These are phyloP conservation scores for Cabera pusaria DNA, from an alignment of 2,888 invertebrate genomes.

Conservation along the genomic window DNA sequence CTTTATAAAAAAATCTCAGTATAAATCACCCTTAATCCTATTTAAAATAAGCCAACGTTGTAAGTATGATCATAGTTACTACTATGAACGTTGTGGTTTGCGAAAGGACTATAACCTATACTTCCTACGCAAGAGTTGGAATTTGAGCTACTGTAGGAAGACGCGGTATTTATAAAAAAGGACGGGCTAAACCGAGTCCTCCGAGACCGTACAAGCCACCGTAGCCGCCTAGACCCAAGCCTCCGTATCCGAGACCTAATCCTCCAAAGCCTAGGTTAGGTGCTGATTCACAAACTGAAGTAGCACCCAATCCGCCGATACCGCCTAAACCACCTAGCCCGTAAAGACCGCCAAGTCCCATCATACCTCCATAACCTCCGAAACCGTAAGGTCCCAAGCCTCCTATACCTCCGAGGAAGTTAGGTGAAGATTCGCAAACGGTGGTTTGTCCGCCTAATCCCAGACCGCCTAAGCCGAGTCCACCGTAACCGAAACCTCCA, in stretches of 20 bases:
- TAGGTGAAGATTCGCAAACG: slow-evolving; percentile 29
- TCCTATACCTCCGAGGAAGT: slow-evolving; percentile 9
- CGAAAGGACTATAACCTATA: slow-evolving; percentile 8
- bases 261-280: slow-evolving; percentile 25
- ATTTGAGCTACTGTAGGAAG: slow-evolving; percentile 25
- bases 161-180: slow-evolving; percentile 49
- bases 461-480: background rate
- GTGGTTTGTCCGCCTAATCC: slow-evolving; percentile 18
- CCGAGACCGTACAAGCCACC: slow-evolving; percentile 11
- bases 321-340: slow-evolving; percentile 12
- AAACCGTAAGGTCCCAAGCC: too few relatives aligned
- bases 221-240: slow-evolving; percentile 12
- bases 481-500: slow-evolving; percentile 3
- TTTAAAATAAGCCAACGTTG: slow-evolving; percentile 5
- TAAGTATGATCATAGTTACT: slow-evolving; percentile 2
- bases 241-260: slow-evolving; percentile 16
- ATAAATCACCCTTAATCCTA: too few relatives aligned
- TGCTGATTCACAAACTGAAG: slow-evolving; percentile 31
- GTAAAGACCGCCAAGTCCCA: too few relatives aligned
- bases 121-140: slow-evolving; percentile 17
- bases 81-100: slow-evolving; percentile 8
- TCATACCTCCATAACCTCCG: slow-evolving; percentile 1
- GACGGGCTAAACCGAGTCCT: slow-evolving; percentile 27
- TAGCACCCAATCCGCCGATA: slow-evolving; percentile 5
- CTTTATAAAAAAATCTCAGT: too few relatives aligned